Conservation (phyloP, 2,888 invertebrate genomes). For the Apodemia hepburni region DNA sequence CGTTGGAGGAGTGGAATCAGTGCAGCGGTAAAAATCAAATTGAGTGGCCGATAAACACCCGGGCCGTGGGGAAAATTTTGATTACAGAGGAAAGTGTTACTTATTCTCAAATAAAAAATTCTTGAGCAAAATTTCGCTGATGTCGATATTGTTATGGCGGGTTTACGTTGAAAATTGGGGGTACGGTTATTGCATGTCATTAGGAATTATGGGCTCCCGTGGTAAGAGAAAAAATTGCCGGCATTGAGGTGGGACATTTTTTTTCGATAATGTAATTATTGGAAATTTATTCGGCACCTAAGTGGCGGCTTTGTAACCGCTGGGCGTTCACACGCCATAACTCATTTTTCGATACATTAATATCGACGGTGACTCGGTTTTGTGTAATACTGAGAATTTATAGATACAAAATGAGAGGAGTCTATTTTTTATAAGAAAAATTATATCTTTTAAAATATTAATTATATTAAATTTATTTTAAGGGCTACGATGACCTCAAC, state of each 20-base stretch:
- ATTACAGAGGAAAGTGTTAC: conserved; percentile 76
- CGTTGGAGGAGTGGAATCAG: conserved; percentile 59
- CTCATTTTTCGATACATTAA: conserved; percentile 28
- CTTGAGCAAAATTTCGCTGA: conserved; percentile 67
- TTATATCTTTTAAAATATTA: too few species aligned
- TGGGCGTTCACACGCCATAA: conserved; percentile 35
- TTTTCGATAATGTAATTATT: conserved; percentile 77
- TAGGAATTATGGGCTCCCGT: conserved; percentile 79
- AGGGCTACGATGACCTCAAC: too few species aligned
- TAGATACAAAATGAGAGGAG: neutral
- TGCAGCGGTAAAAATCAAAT: conserved; percentile 75
- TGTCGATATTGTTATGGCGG: conserved; percentile 80
- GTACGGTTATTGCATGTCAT: conserved; percentile 80
- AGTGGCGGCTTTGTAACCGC: conserved; percentile 40
- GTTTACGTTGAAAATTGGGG: conserved; percentile 79
- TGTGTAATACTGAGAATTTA: conserved; percentile 9
- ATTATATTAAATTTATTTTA: too few species aligned
- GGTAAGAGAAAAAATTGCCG: conserved; percentile 65
- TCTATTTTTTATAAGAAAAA: too few species aligned
- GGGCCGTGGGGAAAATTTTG: conserved; percentile 63
- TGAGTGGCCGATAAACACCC: conserved; percentile 75
- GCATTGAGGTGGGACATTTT: conserved; percentile 57
- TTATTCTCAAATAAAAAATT: conserved; percentile 75
- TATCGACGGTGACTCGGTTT: conserved; percentile 16
- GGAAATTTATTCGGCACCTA: conserved; percentile 69